A percentile compares a stretch with the other conserved stretches of the same genome.
Conservation (phyloP, 1,140 invertebrate genomes). For the Armadillidium nasatum region DNA sequence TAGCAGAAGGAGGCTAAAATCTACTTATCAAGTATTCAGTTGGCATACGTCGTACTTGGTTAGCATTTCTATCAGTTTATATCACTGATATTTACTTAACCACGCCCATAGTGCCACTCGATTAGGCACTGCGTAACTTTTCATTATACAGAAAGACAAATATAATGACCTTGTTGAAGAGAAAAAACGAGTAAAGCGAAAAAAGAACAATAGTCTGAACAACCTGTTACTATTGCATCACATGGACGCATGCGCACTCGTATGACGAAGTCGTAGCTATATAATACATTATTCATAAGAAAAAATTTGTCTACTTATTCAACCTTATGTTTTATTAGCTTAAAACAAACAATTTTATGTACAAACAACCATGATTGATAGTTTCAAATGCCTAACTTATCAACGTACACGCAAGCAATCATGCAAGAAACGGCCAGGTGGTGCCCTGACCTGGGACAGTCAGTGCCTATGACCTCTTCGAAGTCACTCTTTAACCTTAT, state of each 20-base stretch:
- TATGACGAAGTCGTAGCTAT: too few species aligned
- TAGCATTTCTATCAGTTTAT: neutral
- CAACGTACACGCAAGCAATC: neutral
- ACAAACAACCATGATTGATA: too few species aligned
- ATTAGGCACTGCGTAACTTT: neutral
- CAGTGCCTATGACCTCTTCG: neutral
- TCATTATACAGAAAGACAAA: neutral
- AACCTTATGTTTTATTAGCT: too few species aligned
- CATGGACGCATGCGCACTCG: neutral
- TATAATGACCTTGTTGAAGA: neutral
- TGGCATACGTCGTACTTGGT: neutral
- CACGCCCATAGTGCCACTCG: conserved; percentile 4
- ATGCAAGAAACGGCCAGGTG: neutral
- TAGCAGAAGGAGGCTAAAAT: neutral
- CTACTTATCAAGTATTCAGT: neutral
- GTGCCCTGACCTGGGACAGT: neutral
- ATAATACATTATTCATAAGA: too few species aligned
- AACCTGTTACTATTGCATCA: conserved; percentile 1
- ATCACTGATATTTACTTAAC: neutral
- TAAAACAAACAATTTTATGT: too few species aligned
- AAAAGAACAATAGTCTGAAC: neutral
- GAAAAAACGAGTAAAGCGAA: neutral
- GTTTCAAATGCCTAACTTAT: too few species aligned
- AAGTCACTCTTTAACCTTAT: neutral
- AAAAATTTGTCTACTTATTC: too few species aligned